Base-by-base conservation (phyloP, 2,888 invertebrate species). In the Plutella xylostella region DNA sequence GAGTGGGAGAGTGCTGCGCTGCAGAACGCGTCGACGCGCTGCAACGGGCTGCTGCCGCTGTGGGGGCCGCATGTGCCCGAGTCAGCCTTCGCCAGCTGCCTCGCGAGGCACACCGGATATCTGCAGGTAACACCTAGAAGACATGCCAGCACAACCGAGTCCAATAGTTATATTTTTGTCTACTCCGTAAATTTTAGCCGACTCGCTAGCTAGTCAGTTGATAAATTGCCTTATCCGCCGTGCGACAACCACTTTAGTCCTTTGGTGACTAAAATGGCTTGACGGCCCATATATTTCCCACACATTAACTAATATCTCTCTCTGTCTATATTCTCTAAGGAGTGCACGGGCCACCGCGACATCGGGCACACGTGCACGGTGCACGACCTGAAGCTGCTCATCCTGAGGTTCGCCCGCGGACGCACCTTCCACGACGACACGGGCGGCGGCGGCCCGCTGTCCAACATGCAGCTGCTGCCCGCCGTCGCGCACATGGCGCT, bases 1-100 rank as follows among this genome's bases (percentile, higher is more conserved):
- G 98, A 98, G 73, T 98, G 98, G 98, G 98, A 98, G 69, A 94
- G 96, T 49, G 98, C 98, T 0, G 96, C 97, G 4, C 84, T 99
- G 34, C 98, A 98, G 77, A 99, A 99, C 74, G 97, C 97, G 1
- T 98, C 98, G 65, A 98, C 98, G 0, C 92, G 94, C 54, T 98
- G 98, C 77, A 99, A 99, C 75, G 98, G 98, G 0, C 79, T 99
- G 50, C 84, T 98, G 55, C 98, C 99, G 1, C 84, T 99, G 40
- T 98, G 98, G 96, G 98, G 98, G 0, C 97, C 97, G 5, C 92
- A 94, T 60, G 96, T 97, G 5, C 91, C 94, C 0, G 96, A 96
- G 69, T 92, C 95, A 0, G 93, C 94, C 1, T 97, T 96, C 72
- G 97, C 96, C 1, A 94, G 93, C 57, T 96, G 96, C 59, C 87